Evolutionary conservation across 2,888 invertebrate genomes (phyloP).

Genomic region (Apeira syringaria): DNA sequence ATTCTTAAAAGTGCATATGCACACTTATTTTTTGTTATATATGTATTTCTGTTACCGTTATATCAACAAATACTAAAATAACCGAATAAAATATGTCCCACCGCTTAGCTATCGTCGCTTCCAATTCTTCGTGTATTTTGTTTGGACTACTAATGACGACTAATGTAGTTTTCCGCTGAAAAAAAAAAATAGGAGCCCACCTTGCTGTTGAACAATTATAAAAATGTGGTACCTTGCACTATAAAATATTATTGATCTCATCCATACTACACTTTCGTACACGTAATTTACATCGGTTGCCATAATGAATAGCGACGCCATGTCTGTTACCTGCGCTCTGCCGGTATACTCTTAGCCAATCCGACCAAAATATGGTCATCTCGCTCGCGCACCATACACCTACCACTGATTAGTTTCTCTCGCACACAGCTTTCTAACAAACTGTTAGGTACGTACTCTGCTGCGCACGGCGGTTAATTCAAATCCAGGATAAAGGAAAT

Average conservation of each 20-base stretch:
- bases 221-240: too few relatives aligned
- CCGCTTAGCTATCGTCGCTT: too few relatives aligned
- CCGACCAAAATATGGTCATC: constrained; percentile 24
- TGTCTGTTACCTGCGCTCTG: constrained; percentile 55
- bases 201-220: too few relatives aligned
- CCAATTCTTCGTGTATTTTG: too few relatives aligned
- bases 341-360: background rate
- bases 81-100: too few relatives aligned
- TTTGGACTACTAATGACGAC: too few relatives aligned
- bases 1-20: too few relatives aligned
- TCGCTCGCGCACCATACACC: constrained; percentile 24
- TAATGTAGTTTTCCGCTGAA: too few relatives aligned
- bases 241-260: constrained; percentile 22
- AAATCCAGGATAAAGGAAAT: constrained; percentile 18
- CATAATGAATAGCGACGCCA: constrained; percentile 64
- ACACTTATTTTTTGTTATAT: too few relatives aligned
- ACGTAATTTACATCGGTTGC: constrained; percentile 48
- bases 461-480: constrained; percentile 22
- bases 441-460: constrained; percentile 5
- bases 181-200: too few relatives aligned
- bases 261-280: constrained; percentile 37
- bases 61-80: too few relatives aligned
- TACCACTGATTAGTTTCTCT: constrained; percentile 1
- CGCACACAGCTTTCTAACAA: constrained; percentile 4
- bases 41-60: too few relatives aligned